phyloP scores from a whole-genome alignment of 2,888 invertebrate genomes.

The Furcula furcula region DNA sequence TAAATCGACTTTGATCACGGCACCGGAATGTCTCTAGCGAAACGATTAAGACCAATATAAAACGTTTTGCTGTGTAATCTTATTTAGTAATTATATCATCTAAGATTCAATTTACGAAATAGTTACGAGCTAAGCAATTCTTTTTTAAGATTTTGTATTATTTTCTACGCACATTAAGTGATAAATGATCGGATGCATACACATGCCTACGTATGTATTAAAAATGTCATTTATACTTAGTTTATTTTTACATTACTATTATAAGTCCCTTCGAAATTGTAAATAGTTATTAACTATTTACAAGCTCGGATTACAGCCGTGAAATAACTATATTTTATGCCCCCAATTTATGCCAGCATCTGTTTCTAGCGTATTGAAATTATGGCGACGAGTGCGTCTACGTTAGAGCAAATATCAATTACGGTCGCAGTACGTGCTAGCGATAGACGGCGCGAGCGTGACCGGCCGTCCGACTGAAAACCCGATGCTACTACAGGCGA shows the following conservation, averaged over 20 bases:
- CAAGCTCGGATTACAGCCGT: conserved; percentile 15
- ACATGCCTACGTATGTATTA: too few species aligned
- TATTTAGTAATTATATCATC: conserved; percentile 39
- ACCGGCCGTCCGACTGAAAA: conserved; percentile 25
- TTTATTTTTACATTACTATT: too few species aligned
- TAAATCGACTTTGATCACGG: conserved; percentile 75
- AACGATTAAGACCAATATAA: conserved; percentile 68
- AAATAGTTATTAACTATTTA: conserved; percentile 14
- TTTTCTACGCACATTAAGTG: too few species aligned
- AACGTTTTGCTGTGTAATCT: conserved; percentile 54
- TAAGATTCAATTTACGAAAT: conserved; percentile 27
- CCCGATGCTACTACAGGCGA: conserved; percentile 9
- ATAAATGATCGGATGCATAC: too few species aligned
- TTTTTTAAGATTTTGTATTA: too few species aligned
- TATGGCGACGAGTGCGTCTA: conserved; percentile 49
- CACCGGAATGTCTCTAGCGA: conserved; percentile 67
- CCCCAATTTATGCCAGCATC: conserved; percentile 11
- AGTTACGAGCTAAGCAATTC: too few species aligned
- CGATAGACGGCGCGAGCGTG: conserved; percentile 46
- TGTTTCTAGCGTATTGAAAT: conserved; percentile 41
- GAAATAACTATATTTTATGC: conserved; percentile 12
- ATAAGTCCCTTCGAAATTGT: not conserved
- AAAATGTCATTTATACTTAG: too few species aligned
- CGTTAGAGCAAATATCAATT: conserved; percentile 69
- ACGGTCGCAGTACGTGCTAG: conserved; percentile 54